These are phyloP conservation scores for Arothron firmamentum DNA, from an alignment of 2,113 vertebrate genomes.

Conservation along the genomic window DNA sequence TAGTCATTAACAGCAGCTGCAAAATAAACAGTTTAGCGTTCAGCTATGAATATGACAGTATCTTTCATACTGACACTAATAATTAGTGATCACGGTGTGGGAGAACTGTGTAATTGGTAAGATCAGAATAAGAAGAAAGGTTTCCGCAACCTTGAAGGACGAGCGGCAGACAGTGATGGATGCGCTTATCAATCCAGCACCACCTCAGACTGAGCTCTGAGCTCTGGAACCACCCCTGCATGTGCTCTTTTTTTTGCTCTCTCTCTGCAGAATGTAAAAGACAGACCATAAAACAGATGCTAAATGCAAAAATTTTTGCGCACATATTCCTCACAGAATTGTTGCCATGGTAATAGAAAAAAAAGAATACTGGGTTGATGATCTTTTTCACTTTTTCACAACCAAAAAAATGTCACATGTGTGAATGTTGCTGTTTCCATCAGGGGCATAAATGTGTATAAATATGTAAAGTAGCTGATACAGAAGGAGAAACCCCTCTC, in stretches of 20 bases:
- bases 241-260: not conserved
- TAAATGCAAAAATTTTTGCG: not conserved
- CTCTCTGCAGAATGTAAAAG: too few relatives aligned
- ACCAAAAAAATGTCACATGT: not conserved
- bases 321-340: not conserved
- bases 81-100: too few relatives aligned
- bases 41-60: too few relatives aligned
- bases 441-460: not conserved
- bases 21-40: too few relatives aligned
- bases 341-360: not conserved
- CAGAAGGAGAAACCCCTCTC: not conserved
- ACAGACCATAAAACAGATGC: not conserved
- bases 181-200: slow-evolving; percentile 28
- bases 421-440: not conserved
- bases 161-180: slow-evolving; percentile 16
- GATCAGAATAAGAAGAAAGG: slow-evolving; percentile 1
- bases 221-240: not conserved
- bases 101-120: too few relatives aligned
- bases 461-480: not conserved
- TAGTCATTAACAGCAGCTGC: too few relatives aligned
- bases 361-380: not conserved
- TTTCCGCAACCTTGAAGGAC: slow-evolving; percentile 35
- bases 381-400: not conserved
- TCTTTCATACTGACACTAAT: too few relatives aligned
- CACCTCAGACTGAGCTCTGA: slow-evolving; percentile 2